Conservation (phyloP, 37 sponge, comb jelly and placozoan species). For the Diacarnus erythraeanus region DNA sequence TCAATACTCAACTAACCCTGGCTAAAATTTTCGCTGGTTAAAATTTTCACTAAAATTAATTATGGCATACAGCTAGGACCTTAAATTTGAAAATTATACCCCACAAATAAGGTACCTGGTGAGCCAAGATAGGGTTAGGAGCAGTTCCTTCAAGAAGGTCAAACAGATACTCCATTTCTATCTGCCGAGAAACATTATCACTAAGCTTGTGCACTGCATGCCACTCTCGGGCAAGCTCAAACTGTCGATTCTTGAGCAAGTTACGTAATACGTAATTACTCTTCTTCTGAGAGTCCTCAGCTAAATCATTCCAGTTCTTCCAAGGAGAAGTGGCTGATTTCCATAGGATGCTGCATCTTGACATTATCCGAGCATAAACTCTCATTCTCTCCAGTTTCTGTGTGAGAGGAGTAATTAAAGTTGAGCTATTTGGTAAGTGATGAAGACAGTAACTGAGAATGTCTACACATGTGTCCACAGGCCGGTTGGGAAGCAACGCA, state of each 20-base stretch:
- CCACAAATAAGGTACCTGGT: slow-evolving; percentile 22
- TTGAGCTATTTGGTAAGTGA: slow-evolving; percentile 48
- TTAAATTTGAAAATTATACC: not conserved
- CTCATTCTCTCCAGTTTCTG: slow-evolving; percentile 47
- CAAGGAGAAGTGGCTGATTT: slow-evolving; percentile 1
- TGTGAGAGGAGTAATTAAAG: slow-evolving; percentile 12
- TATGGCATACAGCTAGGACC: not conserved
- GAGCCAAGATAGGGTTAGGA: slow-evolving; percentile 47
- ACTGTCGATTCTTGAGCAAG: slow-evolving; percentile 33
- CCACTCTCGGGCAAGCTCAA: slow-evolving; percentile 50
- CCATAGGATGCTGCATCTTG: slow-evolving; percentile 13
- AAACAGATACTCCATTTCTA: slow-evolving; percentile 56
- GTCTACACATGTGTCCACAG: slow-evolving; percentile 39
- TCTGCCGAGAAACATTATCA: slow-evolving; percentile 24
- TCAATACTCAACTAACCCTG: not conserved
- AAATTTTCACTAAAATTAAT: not conserved
- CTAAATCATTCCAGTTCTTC: slow-evolving; percentile 53
- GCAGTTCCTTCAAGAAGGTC: slow-evolving; percentile 38
- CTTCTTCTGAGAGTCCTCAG: slow-evolving; percentile 36
- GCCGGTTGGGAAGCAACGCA: slow-evolving; percentile 54
- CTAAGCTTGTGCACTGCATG: slow-evolving; percentile 33
- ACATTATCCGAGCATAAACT: slow-evolving; percentile 44
- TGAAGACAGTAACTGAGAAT: slow-evolving; percentile 43
- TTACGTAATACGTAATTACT: slow-evolving; percentile 42
- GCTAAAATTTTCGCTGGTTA: not conserved